These are phyloP conservation scores for Amphiprion percula DNA, from an alignment of 2,113 vertebrate species.

Conservation along the genomic window DNA sequence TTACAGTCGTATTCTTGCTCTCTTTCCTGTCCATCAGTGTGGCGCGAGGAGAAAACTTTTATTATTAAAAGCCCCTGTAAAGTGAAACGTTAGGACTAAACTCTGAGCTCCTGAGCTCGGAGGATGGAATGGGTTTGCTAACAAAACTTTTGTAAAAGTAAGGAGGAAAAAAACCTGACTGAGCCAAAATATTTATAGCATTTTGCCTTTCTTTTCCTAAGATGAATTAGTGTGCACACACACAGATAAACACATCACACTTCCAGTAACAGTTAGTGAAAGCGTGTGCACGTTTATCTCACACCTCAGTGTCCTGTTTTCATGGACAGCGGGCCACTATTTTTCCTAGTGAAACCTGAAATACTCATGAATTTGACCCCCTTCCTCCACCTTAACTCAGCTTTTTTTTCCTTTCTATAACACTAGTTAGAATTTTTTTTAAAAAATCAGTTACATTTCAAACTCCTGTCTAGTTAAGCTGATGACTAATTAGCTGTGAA, in stretches of 20 bases:
- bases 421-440: slow-evolving; percentile 29
- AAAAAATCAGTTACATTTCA: slow-evolving; percentile 24
- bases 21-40: background rate
- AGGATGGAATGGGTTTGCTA: slow-evolving; percentile 51
- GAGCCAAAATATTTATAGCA: slow-evolving; percentile 73
- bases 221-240: slow-evolving; percentile 25
- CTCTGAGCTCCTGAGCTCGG: slow-evolving; percentile 25
- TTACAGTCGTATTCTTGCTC: slow-evolving; percentile 13
- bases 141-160: slow-evolving; percentile 53
- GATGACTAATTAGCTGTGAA: slow-evolving; percentile 21
- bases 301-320: slow-evolving; percentile 63
- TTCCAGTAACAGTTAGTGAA: slow-evolving; percentile 46
- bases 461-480: background rate
- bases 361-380: slow-evolving; percentile 37
- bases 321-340: slow-evolving; percentile 21
- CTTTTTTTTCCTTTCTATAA: slow-evolving; percentile 24
- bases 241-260: slow-evolving; percentile 10
- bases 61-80: slow-evolving; percentile 24
- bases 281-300: slow-evolving; percentile 38
- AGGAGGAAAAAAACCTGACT: slow-evolving; percentile 36
- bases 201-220: slow-evolving; percentile 60
- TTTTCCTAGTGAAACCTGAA: slow-evolving; percentile 48
- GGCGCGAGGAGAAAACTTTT: slow-evolving; percentile 14
- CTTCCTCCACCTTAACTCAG: background rate
- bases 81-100: slow-evolving; percentile 31